These are phyloP conservation scores for Vulpes lagopus DNA, from an alignment of 2,113 vertebrate species.

Conservation along the genomic window DNA sequence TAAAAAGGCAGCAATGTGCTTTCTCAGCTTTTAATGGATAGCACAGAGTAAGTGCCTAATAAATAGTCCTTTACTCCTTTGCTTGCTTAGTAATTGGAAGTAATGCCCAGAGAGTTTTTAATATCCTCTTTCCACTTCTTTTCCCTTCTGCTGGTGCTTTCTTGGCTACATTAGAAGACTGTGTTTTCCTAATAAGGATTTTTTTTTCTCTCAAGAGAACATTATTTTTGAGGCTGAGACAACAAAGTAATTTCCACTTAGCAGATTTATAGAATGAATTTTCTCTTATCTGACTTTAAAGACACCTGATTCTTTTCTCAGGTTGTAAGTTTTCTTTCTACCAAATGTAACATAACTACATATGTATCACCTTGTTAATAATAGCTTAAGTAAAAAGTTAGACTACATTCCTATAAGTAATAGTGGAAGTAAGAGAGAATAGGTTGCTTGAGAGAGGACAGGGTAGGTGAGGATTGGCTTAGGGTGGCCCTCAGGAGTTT, in stretches of 20 bases:
- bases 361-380: background rate
- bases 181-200: background rate
- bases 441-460: background rate
- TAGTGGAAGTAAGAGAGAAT: too few relatives aligned
- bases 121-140: background rate
- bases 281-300: background rate
- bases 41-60: background rate
- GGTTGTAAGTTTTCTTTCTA: background rate
- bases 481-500: too few relatives aligned
- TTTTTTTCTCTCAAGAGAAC: background rate
- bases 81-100: background rate
- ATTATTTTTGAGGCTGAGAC: background rate
- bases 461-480: background rate
- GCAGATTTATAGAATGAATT: background rate
- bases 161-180: background rate
- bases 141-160: background rate
- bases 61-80: background rate
- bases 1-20: background rate
- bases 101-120: background rate
- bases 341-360: background rate
- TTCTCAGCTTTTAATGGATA: background rate
- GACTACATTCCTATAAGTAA: background rate
- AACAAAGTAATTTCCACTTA: background rate
- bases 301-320: background rate
- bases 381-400: background rate